Evolutionary conservation across 35 echinoderm and acorn worm genomes (phyloP).

Genomic region (Lytechinus pictus): DNA sequence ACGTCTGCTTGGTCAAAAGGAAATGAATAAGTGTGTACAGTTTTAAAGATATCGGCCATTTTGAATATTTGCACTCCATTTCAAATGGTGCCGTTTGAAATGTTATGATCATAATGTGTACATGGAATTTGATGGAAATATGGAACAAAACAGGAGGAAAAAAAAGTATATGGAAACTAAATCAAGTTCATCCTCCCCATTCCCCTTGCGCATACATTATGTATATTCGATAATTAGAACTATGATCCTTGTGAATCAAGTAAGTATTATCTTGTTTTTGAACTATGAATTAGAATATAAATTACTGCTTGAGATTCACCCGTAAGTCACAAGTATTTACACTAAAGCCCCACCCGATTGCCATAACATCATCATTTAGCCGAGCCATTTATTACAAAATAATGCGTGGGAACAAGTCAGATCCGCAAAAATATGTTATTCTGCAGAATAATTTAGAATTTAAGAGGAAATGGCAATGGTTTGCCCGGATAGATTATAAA

Average conservation of each 20-base stretch:
- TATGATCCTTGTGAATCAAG: neutral
- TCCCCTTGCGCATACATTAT: too few relatives aligned
- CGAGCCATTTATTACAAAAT: neutral
- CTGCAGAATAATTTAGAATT: neutral
- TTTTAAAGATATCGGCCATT: too few relatives aligned
- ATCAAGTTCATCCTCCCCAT: too few relatives aligned
- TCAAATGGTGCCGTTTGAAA: too few relatives aligned
- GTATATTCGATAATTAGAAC: neutral
- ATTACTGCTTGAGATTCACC: neutral
- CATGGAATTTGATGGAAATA: too few relatives aligned
- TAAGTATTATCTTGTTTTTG: neutral
- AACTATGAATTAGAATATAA: neutral
- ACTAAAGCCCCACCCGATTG: neutral
- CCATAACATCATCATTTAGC: neutral
- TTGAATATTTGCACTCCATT: too few relatives aligned
- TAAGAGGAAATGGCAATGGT: neutral
- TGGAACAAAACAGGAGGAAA: too few relatives aligned
- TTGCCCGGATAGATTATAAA: neutral
- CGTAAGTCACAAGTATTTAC: neutral
- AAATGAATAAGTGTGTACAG: too few relatives aligned
- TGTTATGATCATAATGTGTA: too few relatives aligned
- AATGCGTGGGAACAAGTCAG: neutral
- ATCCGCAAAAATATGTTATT: neutral
- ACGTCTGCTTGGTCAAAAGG: too few relatives aligned
- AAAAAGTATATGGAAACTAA: too few relatives aligned